Evolutionary conservation across 2,888 invertebrate genomes (phyloP).

Genomic region (Caenorhabditis sp.): DNA sequence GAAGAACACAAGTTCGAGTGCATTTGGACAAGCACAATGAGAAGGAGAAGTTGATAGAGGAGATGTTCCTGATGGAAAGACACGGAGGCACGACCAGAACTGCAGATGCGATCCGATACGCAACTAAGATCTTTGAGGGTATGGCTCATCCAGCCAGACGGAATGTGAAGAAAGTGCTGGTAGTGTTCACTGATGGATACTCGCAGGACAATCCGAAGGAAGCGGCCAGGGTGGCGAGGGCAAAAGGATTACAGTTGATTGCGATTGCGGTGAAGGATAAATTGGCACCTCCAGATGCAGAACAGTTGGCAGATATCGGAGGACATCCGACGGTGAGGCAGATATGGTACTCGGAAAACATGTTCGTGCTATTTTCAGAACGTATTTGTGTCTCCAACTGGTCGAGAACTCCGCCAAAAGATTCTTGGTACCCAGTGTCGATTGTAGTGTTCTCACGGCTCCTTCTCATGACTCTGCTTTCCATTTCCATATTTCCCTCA

Average conservation of each 20-base stretch:
- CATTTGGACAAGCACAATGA: conserved; percentile 62
- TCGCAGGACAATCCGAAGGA: conserved; percentile 74
- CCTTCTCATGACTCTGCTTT: conserved; percentile 11
- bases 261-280: conserved; percentile 72
- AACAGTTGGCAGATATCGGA: conserved; percentile 69
- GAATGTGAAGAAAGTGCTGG: conserved; percentile 68
- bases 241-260: conserved; percentile 71
- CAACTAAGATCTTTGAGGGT: conserved; percentile 64
- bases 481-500: not conserved
- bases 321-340: conserved; percentile 38
- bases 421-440: conserved; percentile 61
- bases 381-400: conserved; percentile 64
- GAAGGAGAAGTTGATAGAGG: conserved; percentile 71
- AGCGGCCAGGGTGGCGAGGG: conserved; percentile 65
- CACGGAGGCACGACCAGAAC: conserved; percentile 76
- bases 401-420: conserved; percentile 63
- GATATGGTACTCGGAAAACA: not conserved
- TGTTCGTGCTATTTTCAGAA: conserved; percentile 53
- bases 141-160: conserved; percentile 63
- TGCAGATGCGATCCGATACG: conserved; percentile 72
- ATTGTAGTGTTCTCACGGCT: conserved; percentile 8
- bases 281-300: conserved; percentile 67
- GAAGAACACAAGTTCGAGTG: conserved; percentile 58
- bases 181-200: conserved; percentile 78
- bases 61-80: conserved; percentile 68